These are phyloP conservation scores for Petrocephalus sullivani DNA, from an alignment of 2,797 vertebrate species.

Conservation along the genomic window DNA sequence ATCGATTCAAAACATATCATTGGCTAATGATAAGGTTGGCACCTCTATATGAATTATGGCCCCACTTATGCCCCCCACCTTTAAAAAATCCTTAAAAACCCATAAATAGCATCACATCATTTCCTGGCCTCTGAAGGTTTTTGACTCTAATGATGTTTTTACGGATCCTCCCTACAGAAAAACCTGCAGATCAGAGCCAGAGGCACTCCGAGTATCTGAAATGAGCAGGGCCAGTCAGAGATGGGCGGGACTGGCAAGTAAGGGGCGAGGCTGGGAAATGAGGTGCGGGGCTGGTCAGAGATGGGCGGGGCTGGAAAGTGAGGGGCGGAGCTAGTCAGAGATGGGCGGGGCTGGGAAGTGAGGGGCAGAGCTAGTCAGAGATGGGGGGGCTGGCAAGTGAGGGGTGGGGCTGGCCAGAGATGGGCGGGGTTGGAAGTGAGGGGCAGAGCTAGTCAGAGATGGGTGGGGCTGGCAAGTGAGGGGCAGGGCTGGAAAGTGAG, in stretches of 20 bases:
- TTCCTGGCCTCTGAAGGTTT: background rate
- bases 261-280: background rate
- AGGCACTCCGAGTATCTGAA: background rate
- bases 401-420: conserved; percentile 16
- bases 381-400: background rate
- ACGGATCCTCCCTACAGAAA: background rate
- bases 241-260: background rate
- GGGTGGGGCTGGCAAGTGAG: background rate
- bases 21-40: background rate
- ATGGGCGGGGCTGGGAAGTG: background rate
- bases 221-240: background rate
- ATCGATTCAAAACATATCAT: background rate
- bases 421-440: background rate
- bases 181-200: background rate
- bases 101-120: background rate
- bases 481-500: background rate
- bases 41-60: background rate
- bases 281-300: background rate
- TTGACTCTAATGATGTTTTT: background rate
- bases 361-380: conserved; percentile 19
- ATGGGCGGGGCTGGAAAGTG: background rate
- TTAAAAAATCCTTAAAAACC: background rate
- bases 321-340: background rate
- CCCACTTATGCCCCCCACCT: background rate
- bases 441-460: conserved; percentile 22